Conservation (phyloP, 1,140 invertebrate species). For the Semibalanus balanoides region DNA sequence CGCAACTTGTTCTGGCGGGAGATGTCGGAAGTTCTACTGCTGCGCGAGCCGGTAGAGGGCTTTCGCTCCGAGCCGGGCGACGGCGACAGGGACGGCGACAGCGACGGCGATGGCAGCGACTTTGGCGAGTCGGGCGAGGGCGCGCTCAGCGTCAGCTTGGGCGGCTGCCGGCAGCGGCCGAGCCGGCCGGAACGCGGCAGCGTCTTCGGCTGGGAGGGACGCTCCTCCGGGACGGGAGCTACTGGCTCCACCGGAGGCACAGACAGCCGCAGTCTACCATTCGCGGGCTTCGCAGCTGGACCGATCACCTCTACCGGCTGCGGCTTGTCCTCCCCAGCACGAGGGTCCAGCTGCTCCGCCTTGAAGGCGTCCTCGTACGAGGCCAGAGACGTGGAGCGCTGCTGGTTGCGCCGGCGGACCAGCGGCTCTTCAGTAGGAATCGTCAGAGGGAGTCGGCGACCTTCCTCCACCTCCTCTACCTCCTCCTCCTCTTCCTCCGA, state of each 20-base stretch:
- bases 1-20: background rate
- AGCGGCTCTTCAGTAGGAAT: no score
- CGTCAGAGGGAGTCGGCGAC: no score
- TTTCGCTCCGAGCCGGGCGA: background rate
- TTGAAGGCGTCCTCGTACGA: no score
- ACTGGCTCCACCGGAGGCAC: no score
- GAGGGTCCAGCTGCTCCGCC: no score
- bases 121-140: background rate
- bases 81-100: background rate
- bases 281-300: background rate
- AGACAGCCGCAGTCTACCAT: background rate
- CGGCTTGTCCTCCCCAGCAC: no score
- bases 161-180: no score
- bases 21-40: background rate
- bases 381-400: no score
- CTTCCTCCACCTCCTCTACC: no score
- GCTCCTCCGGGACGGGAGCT: background rate
- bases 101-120: background rate
- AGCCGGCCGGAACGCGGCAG: no score
- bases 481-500: slow-evolving; percentile 5
- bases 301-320: background rate
- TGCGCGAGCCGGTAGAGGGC: background rate
- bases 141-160: background rate
- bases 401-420: no score
- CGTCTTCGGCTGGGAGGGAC: no score